A percentile compares a stretch with the other conserved stretches of the same genome.
Evolutionary conservation across 2,888 invertebrate genomes (phyloP).

Genomic region (Plagiodera versicolora): DNA sequence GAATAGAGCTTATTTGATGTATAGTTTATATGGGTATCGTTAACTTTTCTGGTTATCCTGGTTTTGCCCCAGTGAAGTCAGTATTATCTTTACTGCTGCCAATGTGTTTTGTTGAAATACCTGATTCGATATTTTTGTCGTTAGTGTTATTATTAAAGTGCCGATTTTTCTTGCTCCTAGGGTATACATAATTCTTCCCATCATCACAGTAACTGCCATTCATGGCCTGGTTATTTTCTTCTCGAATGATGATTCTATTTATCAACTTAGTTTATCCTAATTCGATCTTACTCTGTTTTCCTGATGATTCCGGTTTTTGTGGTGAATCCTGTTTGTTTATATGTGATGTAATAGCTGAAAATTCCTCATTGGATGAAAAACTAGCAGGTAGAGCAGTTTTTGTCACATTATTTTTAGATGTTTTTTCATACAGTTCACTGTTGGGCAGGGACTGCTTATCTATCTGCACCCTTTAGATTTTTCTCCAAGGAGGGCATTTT

Average conservation of each 20-base stretch:
- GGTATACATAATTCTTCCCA: background rate
- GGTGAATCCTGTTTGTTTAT: background rate
- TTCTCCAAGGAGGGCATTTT: conserved; percentile 1
- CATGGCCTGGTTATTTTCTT: background rate
- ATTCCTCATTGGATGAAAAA: conserved; percentile 1
- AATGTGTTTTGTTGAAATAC: conserved; percentile 2
- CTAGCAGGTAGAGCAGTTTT: background rate
- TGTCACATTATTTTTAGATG: background rate
- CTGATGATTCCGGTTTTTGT: conserved; percentile 2
- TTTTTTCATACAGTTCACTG: background rate
- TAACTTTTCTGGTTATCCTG: no score
- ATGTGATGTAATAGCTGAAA: background rate
- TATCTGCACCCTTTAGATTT: background rate
- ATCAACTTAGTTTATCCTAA: background rate
- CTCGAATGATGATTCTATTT: background rate
- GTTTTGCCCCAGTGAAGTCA: no score
- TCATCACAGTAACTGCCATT: background rate
- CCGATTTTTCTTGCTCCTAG: background rate
- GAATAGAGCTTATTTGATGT: no score
- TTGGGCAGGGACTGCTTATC: background rate
- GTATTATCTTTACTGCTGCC: background rate
- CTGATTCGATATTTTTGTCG: background rate
- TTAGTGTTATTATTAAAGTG: background rate
- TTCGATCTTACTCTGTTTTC: background rate
- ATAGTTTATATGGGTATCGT: no score